These are phyloP conservation scores for Apocheima hispidaria DNA, from an alignment of 2,888 invertebrate species.

Conservation along the genomic window DNA sequence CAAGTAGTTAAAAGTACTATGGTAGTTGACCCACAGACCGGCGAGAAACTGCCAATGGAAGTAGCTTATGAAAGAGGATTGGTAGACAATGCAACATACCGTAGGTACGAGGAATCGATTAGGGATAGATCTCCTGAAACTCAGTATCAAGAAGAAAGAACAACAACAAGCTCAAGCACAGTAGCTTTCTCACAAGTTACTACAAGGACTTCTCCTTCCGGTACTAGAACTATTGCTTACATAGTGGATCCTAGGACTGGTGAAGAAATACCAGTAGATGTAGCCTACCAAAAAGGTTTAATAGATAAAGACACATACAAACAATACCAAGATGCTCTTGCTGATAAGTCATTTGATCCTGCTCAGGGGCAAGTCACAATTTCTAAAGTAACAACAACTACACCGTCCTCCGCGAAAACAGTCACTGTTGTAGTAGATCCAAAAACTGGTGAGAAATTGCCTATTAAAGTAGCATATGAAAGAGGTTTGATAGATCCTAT, in stretches of 20 bases:
- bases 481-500: constrained; percentile 70
- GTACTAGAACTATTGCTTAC: constrained; percentile 49
- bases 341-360: constrained; percentile 31
- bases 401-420: constrained; percentile 54
- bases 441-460: constrained; percentile 90
- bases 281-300: constrained; percentile 89
- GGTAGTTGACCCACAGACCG: constrained; percentile 92
- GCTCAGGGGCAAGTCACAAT: constrained; percentile 42
- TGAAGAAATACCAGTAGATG: constrained; percentile 91
- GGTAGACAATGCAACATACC: constrained; percentile 86
- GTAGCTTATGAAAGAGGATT: constrained; percentile 92
- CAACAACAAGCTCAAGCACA: constrained; percentile 49
- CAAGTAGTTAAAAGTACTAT: constrained; percentile 88
- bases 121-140: constrained; percentile 68
- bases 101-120: constrained; percentile 81
- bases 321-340: constrained; percentile 38
- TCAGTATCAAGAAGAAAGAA: constrained; percentile 53
- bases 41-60: constrained; percentile 92
- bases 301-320: constrained; percentile 54
- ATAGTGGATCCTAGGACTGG: constrained; percentile 92
- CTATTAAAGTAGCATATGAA: constrained; percentile 89
- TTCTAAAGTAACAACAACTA: constrained; percentile 70
- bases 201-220: constrained; percentile 36
- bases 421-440: constrained; percentile 87
- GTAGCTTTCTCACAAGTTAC: constrained; percentile 57